phyloP scores from a whole-genome alignment of 1,140 invertebrate genomes.

The Galleria mellonella region DNA sequence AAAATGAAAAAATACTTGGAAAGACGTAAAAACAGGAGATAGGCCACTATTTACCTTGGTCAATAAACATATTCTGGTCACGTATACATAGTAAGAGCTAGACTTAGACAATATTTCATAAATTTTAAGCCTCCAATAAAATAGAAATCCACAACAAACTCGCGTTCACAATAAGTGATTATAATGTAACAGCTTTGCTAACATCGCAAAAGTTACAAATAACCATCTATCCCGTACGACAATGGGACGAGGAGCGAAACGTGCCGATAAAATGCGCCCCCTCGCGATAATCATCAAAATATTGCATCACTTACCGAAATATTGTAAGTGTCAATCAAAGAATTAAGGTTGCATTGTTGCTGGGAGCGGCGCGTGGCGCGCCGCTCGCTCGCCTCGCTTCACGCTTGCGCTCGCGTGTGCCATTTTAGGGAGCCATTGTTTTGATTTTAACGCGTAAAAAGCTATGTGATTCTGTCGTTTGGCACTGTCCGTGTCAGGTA shows the following conservation, averaged over 20 bases:
- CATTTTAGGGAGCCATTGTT: slow-evolving; percentile 52
- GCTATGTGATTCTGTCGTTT: background rate
- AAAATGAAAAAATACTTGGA: too few species aligned
- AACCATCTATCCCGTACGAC: background rate
- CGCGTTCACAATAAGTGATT: too few species aligned
- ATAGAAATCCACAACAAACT: too few species aligned
- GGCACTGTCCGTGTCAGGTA: too few species aligned
- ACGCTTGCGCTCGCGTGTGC: slow-evolving; percentile 31
- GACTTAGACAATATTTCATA: too few species aligned
- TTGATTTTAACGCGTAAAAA: slow-evolving; percentile 49
- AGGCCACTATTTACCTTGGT: too few species aligned
- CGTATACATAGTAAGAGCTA: too few species aligned
- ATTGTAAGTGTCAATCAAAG: slow-evolving; percentile 76
- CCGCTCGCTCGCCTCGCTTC: slow-evolving; percentile 13
- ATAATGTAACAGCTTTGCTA: too few species aligned
- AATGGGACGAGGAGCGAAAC: slow-evolving; percentile 21
- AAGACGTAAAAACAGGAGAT: too few species aligned
- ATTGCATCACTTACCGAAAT: slow-evolving; percentile 75
- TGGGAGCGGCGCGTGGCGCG: slow-evolving; percentile 44
- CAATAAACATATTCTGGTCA: too few species aligned
- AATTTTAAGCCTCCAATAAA: too few species aligned
- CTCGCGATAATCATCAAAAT: slow-evolving; percentile 71
- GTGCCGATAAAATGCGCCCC: slow-evolving; percentile 44
- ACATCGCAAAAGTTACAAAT: too few species aligned
- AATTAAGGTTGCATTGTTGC: slow-evolving; percentile 69